Conservation (phyloP, 2,888 invertebrate genomes). For the Steinernema carpocapsae region DNA sequence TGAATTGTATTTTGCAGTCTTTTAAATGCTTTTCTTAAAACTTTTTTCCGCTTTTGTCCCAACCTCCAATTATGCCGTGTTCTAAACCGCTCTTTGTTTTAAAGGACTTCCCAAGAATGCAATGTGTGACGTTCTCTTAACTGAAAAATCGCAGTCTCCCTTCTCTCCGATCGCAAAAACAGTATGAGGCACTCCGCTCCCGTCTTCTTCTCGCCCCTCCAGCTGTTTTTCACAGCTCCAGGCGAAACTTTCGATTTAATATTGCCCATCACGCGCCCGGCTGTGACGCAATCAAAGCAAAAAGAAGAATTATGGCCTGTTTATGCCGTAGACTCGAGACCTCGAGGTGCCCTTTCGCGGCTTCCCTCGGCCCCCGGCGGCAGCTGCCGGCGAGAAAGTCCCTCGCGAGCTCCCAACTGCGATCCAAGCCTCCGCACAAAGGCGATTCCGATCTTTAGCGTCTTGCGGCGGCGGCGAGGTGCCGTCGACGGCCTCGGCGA, state of each 20-base stretch:
- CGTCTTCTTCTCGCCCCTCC: no score
- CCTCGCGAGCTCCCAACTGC: neutral
- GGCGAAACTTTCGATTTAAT: neutral
- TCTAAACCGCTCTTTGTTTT: no score
- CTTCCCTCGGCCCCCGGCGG: neutral
- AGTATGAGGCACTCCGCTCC: no score
- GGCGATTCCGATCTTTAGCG: slow-evolving; percentile 12
- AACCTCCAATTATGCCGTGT: no score
- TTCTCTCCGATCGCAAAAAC: neutral
- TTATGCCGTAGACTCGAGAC: neutral
- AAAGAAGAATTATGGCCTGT: slow-evolving; percentile 1
- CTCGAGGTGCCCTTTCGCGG: neutral
- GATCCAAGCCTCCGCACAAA: slow-evolving; percentile 16
- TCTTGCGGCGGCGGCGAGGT: slow-evolving; percentile 1
- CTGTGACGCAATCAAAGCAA: neutral
- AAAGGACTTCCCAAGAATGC: no score
- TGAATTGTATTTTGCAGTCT: no score
- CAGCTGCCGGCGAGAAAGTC: slow-evolving; percentile 22
- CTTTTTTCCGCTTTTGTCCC: no score
- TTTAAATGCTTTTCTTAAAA: no score
- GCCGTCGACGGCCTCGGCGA: slow-evolving; percentile 2
- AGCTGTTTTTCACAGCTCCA: neutral
- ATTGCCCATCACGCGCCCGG: neutral
- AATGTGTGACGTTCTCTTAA: no score
- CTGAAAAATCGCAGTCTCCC: neutral